Evolutionary conservation across 2,888 invertebrate genomes (phyloP).

Genomic region (Cephus spinipes): DNA sequence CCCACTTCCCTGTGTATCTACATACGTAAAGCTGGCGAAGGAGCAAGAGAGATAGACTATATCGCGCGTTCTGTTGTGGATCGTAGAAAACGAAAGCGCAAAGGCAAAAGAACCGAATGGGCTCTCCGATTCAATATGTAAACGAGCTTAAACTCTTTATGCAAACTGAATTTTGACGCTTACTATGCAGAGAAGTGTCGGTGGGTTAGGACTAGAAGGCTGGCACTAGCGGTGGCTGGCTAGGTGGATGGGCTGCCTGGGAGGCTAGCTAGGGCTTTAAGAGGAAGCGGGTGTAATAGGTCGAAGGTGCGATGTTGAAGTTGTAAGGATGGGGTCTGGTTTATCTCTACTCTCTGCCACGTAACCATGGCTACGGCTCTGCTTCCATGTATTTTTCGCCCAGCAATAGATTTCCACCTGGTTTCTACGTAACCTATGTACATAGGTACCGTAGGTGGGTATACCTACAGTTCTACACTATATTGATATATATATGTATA

Average conservation of each 20-base stretch:
- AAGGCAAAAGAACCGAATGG: not conserved
- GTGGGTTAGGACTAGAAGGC: not conserved
- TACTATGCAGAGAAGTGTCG: conserved; percentile 9
- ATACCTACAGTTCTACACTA: too few relatives aligned
- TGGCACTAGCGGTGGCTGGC: conserved; percentile 6
- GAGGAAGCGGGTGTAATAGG: not conserved
- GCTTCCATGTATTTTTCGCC: too few relatives aligned
- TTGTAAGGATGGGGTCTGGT: not conserved
- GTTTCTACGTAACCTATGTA: too few relatives aligned
- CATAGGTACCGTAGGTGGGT: too few relatives aligned
- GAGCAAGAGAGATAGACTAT: not conserved
- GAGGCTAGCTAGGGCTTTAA: not conserved
- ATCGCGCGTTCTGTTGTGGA: too few relatives aligned
- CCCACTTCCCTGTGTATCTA: too few relatives aligned
- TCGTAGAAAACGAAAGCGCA: not conserved
- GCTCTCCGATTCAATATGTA: conserved; percentile 42
- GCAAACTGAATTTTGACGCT: conserved; percentile 43
- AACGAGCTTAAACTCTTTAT: conserved; percentile 47
- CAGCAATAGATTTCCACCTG: too few relatives aligned
- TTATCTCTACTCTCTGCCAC: not conserved
- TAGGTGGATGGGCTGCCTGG: too few relatives aligned
- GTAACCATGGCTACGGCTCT: conserved; percentile 1
- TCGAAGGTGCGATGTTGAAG: conserved; percentile 1
- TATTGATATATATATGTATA: too few relatives aligned
- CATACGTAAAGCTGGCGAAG: not conserved